Percentiles rank a stretch among this genome's conserved stretches.
Conservation (phyloP, 1,140 invertebrate genomes). For the Batillaria attramentaria region DNA sequence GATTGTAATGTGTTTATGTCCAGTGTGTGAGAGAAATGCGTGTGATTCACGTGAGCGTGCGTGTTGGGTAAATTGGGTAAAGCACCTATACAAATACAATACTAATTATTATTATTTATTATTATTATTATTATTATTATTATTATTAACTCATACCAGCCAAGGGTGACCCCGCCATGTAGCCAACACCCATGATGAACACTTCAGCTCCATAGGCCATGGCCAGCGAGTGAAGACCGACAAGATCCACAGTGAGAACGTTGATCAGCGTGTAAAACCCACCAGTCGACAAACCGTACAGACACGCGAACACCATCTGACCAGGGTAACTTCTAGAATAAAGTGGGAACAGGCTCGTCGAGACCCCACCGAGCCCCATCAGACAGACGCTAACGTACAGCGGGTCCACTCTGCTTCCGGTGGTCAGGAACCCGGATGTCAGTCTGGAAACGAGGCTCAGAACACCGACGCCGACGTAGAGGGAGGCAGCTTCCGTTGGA, state of each 20-base stretch:
- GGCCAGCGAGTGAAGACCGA: not conserved
- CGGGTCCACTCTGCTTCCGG: not conserved
- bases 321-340: not conserved
- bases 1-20: too few relatives aligned
- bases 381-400: not conserved
- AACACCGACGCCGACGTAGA: not conserved
- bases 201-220: not conserved
- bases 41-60: too few relatives aligned
- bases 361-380: not conserved
- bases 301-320: not conserved
- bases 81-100: too few relatives aligned
- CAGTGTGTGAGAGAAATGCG: too few relatives aligned
- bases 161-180: not conserved
- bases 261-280: not conserved
- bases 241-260: not conserved
- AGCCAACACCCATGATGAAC: not conserved
- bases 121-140: too few relatives aligned
- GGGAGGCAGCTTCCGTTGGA: not conserved
- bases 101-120: too few relatives aligned
- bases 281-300: not conserved
- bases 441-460: not conserved
- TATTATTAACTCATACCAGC: too few relatives aligned
- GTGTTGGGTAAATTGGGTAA: too few relatives aligned
- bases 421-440: not conserved
- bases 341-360: not conserved